These are phyloP conservation scores for Champsocephalus gunnari DNA, from an alignment of 2,797 vertebrate genomes.

Conservation along the genomic window DNA sequence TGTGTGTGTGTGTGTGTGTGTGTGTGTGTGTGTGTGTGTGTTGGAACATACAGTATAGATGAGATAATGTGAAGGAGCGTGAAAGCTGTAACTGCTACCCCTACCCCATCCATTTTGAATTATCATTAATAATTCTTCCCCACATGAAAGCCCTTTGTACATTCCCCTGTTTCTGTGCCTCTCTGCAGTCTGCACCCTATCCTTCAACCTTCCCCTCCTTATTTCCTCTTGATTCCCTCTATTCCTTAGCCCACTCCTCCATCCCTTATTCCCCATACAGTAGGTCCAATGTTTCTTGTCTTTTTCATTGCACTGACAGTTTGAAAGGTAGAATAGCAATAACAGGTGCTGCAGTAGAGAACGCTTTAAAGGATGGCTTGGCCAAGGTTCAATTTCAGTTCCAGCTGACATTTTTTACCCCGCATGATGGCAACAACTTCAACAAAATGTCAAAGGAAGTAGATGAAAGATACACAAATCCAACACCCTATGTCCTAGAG, in stretches of 20 bases:
- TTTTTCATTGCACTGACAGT: slow-evolving; percentile 34
- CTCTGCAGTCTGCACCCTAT: not conserved
- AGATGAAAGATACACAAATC: slow-evolving; percentile 5
- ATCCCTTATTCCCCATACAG: slow-evolving; percentile 21
- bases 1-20: slow-evolving; percentile 6
- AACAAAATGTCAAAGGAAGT: slow-evolving; percentile 20
- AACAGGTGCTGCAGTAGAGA: slow-evolving; percentile 3
- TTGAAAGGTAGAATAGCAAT: slow-evolving; percentile 25
- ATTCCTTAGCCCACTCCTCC: slow-evolving; percentile 22
- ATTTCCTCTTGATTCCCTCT: slow-evolving; percentile 8
- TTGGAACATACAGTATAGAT: too few species aligned
- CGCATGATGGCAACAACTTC: slow-evolving; percentile 16
- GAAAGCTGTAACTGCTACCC: slow-evolving; percentile 17
- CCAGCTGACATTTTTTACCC: slow-evolving; percentile 8
- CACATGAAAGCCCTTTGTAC: slow-evolving; percentile 26
- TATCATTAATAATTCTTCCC: slow-evolving; percentile 29
- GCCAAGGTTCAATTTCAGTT: slow-evolving; percentile 24
- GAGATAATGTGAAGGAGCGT: slow-evolving; percentile 1
- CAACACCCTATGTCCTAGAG: not conserved
- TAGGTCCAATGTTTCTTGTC: slow-evolving; percentile 3
- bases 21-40: slow-evolving; percentile 8
- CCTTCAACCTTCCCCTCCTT: not conserved
- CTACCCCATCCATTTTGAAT: slow-evolving; percentile 27
- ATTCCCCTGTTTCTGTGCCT: slow-evolving; percentile 1
- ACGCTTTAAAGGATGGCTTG: slow-evolving; percentile 14